phyloP scores from a whole-genome alignment of 2,113 vertebrate genomes.

The Herpailurus yagouaroundi region DNA sequence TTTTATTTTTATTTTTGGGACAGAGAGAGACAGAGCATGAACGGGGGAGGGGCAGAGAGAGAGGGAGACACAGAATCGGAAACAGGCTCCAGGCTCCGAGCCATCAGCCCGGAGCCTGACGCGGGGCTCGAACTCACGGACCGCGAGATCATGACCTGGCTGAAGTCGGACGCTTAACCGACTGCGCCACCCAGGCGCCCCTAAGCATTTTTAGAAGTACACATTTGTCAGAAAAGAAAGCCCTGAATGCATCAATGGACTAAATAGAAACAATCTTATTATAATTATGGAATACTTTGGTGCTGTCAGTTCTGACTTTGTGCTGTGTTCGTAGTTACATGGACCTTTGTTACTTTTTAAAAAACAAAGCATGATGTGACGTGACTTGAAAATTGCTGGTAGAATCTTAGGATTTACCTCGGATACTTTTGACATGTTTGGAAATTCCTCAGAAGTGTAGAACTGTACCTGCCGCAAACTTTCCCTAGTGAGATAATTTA shows the following conservation, averaged over 20 bases:
- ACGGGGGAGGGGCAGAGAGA: no score
- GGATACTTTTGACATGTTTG: neutral
- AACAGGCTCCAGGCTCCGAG: no score
- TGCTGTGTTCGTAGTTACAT: neutral
- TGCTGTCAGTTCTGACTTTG: neutral
- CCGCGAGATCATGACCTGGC: no score
- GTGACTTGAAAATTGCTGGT: neutral
- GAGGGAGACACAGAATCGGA: no score
- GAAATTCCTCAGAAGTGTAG: neutral
- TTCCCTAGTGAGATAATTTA: neutral
- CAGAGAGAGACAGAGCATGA: no score
- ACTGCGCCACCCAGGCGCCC: no score
- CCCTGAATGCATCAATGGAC: neutral
- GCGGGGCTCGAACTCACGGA: no score
- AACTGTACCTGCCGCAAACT: neutral
- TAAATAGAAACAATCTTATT: neutral
- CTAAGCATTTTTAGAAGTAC: neutral
- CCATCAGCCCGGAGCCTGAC: no score
- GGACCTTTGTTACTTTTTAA: neutral
- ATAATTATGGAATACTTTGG: neutral
- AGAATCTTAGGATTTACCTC: neutral
- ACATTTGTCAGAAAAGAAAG: neutral
- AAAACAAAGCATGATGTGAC: neutral
- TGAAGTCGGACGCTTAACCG: no score
- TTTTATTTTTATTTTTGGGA: no score